Percentiles rank a stretch among this genome's conserved stretches.
Evolutionary conservation across 1,140 invertebrate genomes (phyloP).

Genomic region (Leptopilina clavipes): DNA sequence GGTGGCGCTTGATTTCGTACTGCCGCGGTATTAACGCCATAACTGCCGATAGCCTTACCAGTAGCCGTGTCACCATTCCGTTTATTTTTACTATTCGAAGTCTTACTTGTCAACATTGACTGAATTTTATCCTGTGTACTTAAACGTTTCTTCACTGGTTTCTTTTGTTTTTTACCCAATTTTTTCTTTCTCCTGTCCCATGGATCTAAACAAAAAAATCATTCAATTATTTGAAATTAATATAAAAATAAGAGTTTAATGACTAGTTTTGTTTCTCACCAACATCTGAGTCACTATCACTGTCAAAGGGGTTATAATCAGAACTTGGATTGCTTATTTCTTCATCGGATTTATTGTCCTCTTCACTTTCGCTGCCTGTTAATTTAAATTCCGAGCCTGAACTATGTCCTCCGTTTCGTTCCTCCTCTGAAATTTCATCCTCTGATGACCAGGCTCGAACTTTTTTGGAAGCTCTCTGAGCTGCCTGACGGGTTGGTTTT

Average conservation of each 20-base stretch:
- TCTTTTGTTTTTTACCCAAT: constrained; percentile 82
- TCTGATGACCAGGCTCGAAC: constrained; percentile 80
- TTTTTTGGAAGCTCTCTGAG: constrained; percentile 81
- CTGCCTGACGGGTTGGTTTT: constrained; percentile 82
- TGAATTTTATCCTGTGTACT: constrained; percentile 87
- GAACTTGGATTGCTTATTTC: constrained; percentile 81
- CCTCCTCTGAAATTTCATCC: constrained; percentile 77
- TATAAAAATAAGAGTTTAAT: too few species aligned
- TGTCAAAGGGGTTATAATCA: constrained; percentile 92
- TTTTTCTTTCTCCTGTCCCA: constrained; percentile 88
- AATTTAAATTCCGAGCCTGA: constrained; percentile 80
- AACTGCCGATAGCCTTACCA: constrained; percentile 23
- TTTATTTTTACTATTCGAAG: constrained; percentile 56
- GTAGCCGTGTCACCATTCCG: constrained; percentile 62
- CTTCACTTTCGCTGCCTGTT: constrained; percentile 77
- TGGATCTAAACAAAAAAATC: constrained; percentile 78
- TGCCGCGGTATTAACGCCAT: neutral
- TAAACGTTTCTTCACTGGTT: constrained; percentile 79
- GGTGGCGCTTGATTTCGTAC: constrained; percentile 77
- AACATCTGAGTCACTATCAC: constrained; percentile 88
- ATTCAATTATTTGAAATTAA: neutral
- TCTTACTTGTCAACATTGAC: constrained; percentile 79
- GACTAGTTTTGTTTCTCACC: constrained; percentile 69
- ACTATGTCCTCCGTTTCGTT: constrained; percentile 76
- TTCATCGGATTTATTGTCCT: constrained; percentile 77